Evolutionary conservation across 2,113 vertebrate genomes (phyloP).

Genomic region (Phrynocephalus versicolor): DNA sequence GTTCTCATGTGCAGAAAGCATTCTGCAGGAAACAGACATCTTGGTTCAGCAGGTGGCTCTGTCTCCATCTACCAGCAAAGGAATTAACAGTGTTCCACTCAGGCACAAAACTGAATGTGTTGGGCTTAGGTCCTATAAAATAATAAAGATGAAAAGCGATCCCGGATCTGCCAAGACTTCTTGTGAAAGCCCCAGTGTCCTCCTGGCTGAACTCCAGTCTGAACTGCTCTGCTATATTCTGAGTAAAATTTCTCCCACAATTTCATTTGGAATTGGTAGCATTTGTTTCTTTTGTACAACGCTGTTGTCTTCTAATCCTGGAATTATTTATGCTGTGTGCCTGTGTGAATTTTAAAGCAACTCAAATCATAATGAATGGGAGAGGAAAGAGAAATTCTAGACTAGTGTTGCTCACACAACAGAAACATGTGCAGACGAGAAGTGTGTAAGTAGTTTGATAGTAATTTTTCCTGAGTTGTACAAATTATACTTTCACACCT

Average conservation of each 20-base stretch:
- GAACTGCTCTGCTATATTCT: accelerated
- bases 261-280: not conserved
- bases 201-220: accelerated
- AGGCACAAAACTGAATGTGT: accelerated
- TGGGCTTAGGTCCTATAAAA: not conserved
- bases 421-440: not conserved
- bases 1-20: accelerated
- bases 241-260: not conserved
- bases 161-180: not conserved
- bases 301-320: not conserved
- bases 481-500: not conserved
- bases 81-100: accelerated
- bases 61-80: accelerated
- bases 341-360: not conserved
- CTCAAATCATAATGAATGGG: not conserved
- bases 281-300: not conserved
- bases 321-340: not conserved
- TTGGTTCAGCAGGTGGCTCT: not conserved
- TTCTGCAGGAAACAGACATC: not conserved
- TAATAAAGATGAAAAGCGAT: not conserved
- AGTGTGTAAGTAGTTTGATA: not conserved
- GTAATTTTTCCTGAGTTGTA: not conserved
- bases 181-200: accelerated
- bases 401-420: not conserved
- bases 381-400: not conserved